phyloP scores from a whole-genome alignment of 2,888 invertebrate species.

The Metacarcinus magister region DNA sequence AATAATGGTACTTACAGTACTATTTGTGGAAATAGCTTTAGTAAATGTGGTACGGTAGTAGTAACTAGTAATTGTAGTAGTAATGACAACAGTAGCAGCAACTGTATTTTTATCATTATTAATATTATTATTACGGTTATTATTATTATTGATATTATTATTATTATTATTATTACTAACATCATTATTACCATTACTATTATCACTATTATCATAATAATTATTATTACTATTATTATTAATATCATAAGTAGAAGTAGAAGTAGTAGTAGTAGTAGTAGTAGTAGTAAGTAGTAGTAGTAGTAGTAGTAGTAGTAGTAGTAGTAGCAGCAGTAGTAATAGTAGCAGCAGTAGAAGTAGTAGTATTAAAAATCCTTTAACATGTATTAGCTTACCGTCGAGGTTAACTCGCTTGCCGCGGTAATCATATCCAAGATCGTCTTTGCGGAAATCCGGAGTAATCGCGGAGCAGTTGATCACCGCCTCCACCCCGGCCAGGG shows the following conservation, averaged over 20 bases:
- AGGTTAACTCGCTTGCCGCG: slow-evolving; percentile 64
- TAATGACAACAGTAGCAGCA: neutral
- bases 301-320: neutral
- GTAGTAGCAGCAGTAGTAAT: neutral
- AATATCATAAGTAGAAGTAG: neutral
- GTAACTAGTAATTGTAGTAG: neutral
- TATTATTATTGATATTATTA: too few species aligned
- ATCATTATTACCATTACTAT: too few species aligned
- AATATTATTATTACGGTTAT: too few species aligned
- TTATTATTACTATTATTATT: neutral
- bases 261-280: slow-evolving; percentile 23
- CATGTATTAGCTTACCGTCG: neutral
- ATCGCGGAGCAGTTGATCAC: slow-evolving; percentile 72
- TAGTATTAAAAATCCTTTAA: neutral
- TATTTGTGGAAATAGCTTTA: neutral
- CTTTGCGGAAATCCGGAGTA: slow-evolving; percentile 56
- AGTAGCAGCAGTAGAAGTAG: neutral
- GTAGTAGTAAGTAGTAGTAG: slow-evolving; percentile 3
- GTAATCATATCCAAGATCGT: slow-evolving; percentile 58
- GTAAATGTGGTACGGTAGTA: neutral
- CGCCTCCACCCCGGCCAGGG: slow-evolving; percentile 59
- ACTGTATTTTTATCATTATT: neutral
- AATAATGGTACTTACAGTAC: neutral
- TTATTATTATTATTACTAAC: too few species aligned
- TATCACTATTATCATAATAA: too few species aligned